Evolutionary conservation across 2,797 vertebrate genomes (phyloP).

Genomic region (Arrhamphus sclerolepis): DNA sequence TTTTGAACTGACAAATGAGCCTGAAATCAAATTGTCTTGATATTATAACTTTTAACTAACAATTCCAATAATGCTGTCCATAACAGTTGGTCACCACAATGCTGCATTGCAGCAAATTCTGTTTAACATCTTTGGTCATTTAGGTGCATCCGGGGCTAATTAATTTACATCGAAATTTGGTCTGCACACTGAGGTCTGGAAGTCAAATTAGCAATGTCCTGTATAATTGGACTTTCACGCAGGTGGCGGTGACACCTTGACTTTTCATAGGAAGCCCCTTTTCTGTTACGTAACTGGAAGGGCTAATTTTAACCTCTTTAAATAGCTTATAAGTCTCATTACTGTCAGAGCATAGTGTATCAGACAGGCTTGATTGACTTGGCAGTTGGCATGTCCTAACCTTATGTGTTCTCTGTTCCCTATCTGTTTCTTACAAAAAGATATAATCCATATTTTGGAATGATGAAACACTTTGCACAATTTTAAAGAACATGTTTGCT

Average conservation of each 20-base stretch:
- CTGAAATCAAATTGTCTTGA: neutral
- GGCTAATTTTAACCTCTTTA: conserved; percentile 79
- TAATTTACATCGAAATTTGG: neutral
- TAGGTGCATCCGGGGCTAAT: neutral
- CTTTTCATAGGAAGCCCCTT: conserved; percentile 70
- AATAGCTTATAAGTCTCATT: conserved; percentile 74
- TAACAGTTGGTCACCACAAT: neutral
- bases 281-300: conserved; percentile 74
- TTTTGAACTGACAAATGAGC: conserved; percentile 5
- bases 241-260: conserved; percentile 71
- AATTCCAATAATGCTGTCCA: neutral
- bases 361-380: conserved; percentile 74
- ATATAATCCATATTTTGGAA: neutral
- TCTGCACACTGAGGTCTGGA: conserved; percentile 1
- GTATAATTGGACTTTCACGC: conserved; percentile 28
- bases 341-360: conserved; percentile 65
- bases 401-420: conserved; percentile 19
- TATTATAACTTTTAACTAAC: neutral
- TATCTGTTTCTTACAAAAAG: conserved; percentile 11
- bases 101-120: neutral
- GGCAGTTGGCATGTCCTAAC: conserved; percentile 44
- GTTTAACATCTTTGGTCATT: neutral
- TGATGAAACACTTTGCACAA: neutral
- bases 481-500: neutral
- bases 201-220: conserved; percentile 44